Evolutionary conservation across 2,888 invertebrate genomes (phyloP).

Genomic region (Platycheirus albimanus): DNA sequence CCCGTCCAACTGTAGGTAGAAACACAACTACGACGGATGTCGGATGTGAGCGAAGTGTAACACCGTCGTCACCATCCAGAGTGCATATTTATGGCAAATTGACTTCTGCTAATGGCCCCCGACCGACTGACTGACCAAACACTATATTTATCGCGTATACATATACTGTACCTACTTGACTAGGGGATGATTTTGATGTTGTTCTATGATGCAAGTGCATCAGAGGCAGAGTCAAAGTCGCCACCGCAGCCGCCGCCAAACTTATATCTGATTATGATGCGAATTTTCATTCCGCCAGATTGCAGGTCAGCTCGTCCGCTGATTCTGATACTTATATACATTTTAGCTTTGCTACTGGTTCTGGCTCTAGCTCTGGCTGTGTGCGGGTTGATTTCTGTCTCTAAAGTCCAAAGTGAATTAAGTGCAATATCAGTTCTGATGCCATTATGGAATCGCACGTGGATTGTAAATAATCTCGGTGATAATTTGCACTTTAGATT

Average conservation of each 20-base stretch:
- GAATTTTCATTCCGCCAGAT: conserved; percentile 73
- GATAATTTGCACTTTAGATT: conserved; percentile 76
- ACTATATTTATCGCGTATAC: too few species aligned
- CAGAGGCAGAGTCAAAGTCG: conserved; percentile 25
- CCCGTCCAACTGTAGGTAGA: conserved; percentile 63
- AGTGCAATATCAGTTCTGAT: conserved; percentile 74
- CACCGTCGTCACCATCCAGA: conserved; percentile 62
- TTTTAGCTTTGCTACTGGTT: too few species aligned
- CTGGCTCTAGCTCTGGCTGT: not conserved
- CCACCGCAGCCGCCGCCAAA: conserved; percentile 72
- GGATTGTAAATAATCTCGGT: conserved; percentile 75
- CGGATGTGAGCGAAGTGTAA: conserved; percentile 72
- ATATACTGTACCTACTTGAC: not conserved
- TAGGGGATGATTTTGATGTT: conserved; percentile 7
- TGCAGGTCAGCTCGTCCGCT: conserved; percentile 59
- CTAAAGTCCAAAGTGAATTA: conserved; percentile 74
- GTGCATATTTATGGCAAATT: conserved; percentile 65
- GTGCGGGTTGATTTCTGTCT: conserved; percentile 25
- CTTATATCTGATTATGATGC: conserved; percentile 76
- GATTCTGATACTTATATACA: too few species aligned
- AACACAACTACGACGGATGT: conserved; percentile 69
- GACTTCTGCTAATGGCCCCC: conserved; percentile 64
- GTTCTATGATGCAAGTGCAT: conserved; percentile 53
- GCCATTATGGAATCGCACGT: conserved; percentile 75
- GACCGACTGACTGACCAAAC: conserved; percentile 26